A percentile compares a stretch with the other conserved stretches of the same genome.
Evolutionary conservation across 2,888 invertebrate species (phyloP).

Genomic region (Eristalis tenax): DNA sequence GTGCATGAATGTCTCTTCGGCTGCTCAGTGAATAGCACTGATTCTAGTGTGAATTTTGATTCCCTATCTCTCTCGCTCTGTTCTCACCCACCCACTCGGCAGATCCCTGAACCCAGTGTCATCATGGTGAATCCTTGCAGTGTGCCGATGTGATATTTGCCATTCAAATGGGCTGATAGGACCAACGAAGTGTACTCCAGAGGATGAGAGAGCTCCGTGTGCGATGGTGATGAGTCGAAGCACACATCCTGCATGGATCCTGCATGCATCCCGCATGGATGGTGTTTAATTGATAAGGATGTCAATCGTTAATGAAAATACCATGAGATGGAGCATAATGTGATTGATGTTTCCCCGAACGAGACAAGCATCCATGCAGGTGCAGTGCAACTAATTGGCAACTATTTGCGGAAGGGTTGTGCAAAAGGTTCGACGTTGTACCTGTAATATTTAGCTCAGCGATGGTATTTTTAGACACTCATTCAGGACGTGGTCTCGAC

Average conservation of each 20-base stretch:
- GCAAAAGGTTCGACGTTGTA: no score
- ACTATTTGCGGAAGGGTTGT: not conserved
- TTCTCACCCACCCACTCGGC: not conserved
- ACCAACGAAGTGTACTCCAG: constrained; percentile 34
- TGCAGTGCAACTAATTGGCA: not conserved
- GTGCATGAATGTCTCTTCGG: constrained; percentile 39
- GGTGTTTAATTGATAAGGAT: constrained; percentile 56
- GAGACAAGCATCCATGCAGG: not conserved
- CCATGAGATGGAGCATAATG: not conserved
- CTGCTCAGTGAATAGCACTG: constrained; percentile 9
- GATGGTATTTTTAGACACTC: not conserved
- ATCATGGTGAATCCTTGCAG: constrained; percentile 35
- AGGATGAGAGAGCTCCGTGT: not conserved
- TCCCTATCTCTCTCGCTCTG: not conserved
- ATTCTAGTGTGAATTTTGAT: constrained; percentile 24
- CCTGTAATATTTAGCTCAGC: not conserved
- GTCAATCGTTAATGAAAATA: constrained; percentile 38
- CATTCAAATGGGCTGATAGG: constrained; percentile 35
- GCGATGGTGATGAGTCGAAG: not conserved
- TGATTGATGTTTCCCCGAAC: not conserved
- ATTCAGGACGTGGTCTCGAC: not conserved
- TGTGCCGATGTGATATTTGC: constrained; percentile 45
- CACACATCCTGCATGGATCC: constrained; percentile 15
- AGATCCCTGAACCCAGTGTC: not conserved
- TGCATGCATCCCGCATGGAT: constrained; percentile 24